Evolutionary conservation across 2,113 vertebrate species (phyloP).

Genomic region (Dipodomys merriami): DNA sequence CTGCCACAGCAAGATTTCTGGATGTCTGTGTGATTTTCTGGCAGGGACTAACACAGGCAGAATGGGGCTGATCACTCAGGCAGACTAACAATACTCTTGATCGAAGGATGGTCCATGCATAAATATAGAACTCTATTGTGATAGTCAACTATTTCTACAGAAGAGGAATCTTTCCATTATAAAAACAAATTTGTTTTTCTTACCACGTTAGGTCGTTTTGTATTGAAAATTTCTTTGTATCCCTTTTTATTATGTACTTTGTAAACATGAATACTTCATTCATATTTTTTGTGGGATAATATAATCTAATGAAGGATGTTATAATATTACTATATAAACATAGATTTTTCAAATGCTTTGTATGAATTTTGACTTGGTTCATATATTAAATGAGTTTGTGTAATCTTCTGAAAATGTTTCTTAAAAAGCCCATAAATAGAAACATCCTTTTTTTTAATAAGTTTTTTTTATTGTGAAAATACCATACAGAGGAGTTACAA

Average conservation of each 20-base stretch:
- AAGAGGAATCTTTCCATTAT: background rate
- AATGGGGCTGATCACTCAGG: no score
- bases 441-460: background rate
- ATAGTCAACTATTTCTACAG: background rate
- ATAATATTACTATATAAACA: background rate
- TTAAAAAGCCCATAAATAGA: slow-evolving; percentile 3
- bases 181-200: slow-evolving; percentile 17
- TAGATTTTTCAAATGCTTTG: slow-evolving; percentile 21
- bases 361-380: slow-evolving; percentile 40
- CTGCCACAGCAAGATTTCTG: no score
- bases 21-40: no score
- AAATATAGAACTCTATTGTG: background rate
- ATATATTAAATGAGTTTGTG: slow-evolving; percentile 1
- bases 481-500: no score
- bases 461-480: no score
- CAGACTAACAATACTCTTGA: background rate
- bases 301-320: background rate
- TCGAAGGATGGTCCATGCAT: background rate
- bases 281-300: background rate
- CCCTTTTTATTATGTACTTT: background rate
- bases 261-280: slow-evolving; percentile 43
- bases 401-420: slow-evolving; percentile 30
- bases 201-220: background rate
- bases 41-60: no score
- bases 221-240: background rate